Percentiles rank a stretch among this genome's conserved stretches.
These are phyloP conservation scores for Intellagama lesueurii DNA, from an alignment of 2,797 vertebrate species.

Conservation along the genomic window DNA sequence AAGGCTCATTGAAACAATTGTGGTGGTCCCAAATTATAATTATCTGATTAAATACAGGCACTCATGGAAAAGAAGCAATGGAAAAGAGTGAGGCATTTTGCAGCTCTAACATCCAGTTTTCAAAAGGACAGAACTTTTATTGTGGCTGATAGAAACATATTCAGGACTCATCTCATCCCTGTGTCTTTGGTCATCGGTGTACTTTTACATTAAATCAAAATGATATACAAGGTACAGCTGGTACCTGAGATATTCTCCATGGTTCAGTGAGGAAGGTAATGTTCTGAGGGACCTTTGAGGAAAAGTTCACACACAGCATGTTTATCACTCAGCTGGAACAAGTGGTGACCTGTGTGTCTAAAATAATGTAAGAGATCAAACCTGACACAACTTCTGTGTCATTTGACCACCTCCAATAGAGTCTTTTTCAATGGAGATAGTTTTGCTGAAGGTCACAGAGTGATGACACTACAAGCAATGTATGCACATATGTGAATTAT, in stretches of 20 bases:
- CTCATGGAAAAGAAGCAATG: too few species aligned
- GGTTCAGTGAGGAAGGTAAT: background rate
- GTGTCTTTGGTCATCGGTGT: background rate
- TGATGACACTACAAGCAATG: background rate
- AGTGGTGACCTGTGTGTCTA: background rate
- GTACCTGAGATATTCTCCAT: background rate
- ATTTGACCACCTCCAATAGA: background rate
- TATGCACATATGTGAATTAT: background rate
- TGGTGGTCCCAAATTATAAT: background rate
- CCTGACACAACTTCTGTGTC: background rate
- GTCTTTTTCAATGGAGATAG: background rate
- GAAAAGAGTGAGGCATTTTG: background rate
- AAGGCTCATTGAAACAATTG: background rate
- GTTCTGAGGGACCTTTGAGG: background rate
- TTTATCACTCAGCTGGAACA: background rate
- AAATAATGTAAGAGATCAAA: background rate
- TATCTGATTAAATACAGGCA: background rate
- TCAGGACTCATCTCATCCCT: background rate
- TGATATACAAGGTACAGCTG: background rate
- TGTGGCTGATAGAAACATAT: background rate
- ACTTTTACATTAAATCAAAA: slow-evolving; percentile 11
- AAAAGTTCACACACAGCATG: background rate
- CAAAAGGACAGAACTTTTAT: background rate
- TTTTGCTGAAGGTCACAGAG: background rate
- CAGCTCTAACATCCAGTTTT: background rate